Evolutionary conservation across 2,888 invertebrate species (phyloP), one percentile per base, ranked within the genome.

Genomic region (Lobophora halterata): DNA sequence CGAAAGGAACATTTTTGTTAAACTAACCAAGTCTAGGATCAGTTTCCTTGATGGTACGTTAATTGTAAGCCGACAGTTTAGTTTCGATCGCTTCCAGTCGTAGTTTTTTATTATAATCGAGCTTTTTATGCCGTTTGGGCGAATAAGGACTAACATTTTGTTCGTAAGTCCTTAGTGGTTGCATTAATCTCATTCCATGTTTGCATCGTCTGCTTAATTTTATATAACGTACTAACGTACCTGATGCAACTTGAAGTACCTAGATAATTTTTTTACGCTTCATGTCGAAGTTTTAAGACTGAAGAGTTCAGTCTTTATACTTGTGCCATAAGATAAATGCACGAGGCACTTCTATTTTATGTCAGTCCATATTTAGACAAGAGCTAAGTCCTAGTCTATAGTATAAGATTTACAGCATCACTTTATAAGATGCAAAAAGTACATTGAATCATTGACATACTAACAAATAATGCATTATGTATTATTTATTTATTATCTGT

Each of bases 231-330:
- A 57, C 70, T 65, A 69, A 69, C 61, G 82, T 83, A 83, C 83
- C 80, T 83, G 80, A 83, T 67, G 64, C 70, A 68, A 67, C 67
- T 66, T 70, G 55, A 66, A 69, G 65, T 66, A 52, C 70, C 57
- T 79, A 76, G 72, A 74, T 79, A 67, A 69, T 79, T 74, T 73
- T n/a, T 71, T 55, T 67, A 61, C 58, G 55, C 62, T 65, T 68
- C 62, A 47, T 61, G 50, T 57, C 50, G 51, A 64, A 65, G 64
- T 45, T 41, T 34, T 43, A 37, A 28, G 33, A 31, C 26, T 25
- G 24, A 29, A 23, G 31, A 36, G 58, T 63, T 65, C 58, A 58
- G 61, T 67, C 61, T 66, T 54, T 26, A 33, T 27, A n/a, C 5
- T 61, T 61, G 78, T 76, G 79, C 78, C 77, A 78, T 79, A 71